Base-by-base conservation (phyloP, 2,888 invertebrate genomes). In the Uropetala carovei region DNA sequence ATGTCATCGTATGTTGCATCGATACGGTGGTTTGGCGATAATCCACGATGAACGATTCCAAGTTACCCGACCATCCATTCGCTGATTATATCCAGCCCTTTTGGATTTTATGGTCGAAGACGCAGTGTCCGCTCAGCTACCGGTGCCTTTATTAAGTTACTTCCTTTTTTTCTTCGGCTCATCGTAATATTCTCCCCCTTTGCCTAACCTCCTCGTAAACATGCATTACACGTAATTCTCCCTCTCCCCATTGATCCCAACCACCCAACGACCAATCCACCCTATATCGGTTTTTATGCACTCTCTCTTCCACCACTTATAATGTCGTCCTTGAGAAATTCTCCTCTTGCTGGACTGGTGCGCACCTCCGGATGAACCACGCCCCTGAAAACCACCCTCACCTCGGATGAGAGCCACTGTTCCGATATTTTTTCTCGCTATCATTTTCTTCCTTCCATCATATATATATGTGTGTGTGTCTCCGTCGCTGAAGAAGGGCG, bases 141-240 rank as follows among this genome's bases (percentile, higher is more conserved):
- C 83, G 10, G 11, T 10, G 56, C n/a, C 56, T 83, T 83, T 83
- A 56, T 83, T 57, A 83, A 83, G 83, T 83, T 43, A 83, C 83
- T 43, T 56, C 56, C n/a, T 57, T n/a, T 83, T n/a, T 83, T 56
- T 56, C 18, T n/a, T 56, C 56, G 56, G 30, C 43, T 83, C 83
- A 83, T 83, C 22, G 83, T 57, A 57, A 83, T 57, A 83, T 43
- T 83, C 83, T 57, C 56, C 56, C 27, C 10, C 14, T 83, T 56
- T 57, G 83, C 83, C 16, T 5, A 16, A 43, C 30, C 30, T 83
- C 83, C 83, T 83, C 83, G 83, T 83, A 83, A 83, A 83, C 57
- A 83, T 43, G 83, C 56, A n/a, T 83, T 56, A 83, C 57, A 57
- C 56, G 10, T 57, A 83, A 57, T 83, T 83, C 56, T 83, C 57